phyloP scores from a whole-genome alignment of 2,888 invertebrate genomes.

The Apotomis betuletana region DNA sequence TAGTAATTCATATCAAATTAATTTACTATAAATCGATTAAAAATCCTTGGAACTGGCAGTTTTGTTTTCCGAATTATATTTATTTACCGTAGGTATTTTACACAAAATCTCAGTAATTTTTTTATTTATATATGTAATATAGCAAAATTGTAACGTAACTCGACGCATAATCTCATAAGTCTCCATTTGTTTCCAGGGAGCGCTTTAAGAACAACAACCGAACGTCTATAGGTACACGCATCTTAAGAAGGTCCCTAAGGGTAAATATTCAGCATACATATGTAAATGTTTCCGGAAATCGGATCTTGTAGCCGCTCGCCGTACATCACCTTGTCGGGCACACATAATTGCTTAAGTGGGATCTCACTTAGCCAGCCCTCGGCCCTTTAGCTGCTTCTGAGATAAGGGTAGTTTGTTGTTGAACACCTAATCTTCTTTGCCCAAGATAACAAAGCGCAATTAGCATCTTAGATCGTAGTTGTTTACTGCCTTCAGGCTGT shows the following conservation, averaged over 20 bases:
- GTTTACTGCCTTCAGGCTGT: constrained; percentile 53
- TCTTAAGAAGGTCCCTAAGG: constrained; percentile 3
- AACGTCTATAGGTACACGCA: background rate
- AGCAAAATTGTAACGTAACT: background rate
- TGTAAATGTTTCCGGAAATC: constrained; percentile 35
- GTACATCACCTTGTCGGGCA: constrained; percentile 48
- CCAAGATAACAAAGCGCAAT: constrained; percentile 68
- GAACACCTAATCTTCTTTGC: constrained; percentile 60
- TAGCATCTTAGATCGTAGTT: constrained; percentile 57
- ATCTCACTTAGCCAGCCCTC: constrained; percentile 53
- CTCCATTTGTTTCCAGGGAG: background rate
- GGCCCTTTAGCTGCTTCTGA: constrained; percentile 47
- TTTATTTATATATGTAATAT: too few species aligned
- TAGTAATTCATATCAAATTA: too few species aligned
- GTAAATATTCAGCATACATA: constrained; percentile 38
- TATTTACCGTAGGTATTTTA: too few species aligned
- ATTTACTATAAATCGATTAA: too few species aligned
- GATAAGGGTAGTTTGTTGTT: constrained; percentile 67
- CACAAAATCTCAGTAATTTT: too few species aligned
- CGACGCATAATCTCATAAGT: background rate
- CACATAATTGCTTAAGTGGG: constrained; percentile 65
- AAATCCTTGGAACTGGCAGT: too few species aligned
- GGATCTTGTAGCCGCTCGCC: constrained; percentile 33
- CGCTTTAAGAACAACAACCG: background rate
- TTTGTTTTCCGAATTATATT: too few species aligned